Conservation (phyloP, 2,888 invertebrate genomes). For the Sepioteuthis lessoniana region DNA sequence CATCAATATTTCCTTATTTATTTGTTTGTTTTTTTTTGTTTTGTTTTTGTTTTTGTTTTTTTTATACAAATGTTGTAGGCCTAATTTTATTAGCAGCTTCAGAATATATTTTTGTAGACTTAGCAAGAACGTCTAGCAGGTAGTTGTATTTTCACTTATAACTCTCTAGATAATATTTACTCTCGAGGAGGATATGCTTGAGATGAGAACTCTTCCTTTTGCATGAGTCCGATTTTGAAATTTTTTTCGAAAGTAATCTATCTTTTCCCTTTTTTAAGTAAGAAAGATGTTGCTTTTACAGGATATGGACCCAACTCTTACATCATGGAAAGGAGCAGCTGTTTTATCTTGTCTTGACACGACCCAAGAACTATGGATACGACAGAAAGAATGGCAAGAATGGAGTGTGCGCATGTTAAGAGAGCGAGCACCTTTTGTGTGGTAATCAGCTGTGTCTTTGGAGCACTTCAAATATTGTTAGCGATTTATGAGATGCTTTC, state of each 20-base stretch:
- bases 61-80: too few species aligned
- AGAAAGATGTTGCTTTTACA: constrained; percentile 53
- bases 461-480: neutral
- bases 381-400: constrained; percentile 88
- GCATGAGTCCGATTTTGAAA: too few species aligned
- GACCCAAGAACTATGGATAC: constrained; percentile 93
- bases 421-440: constrained; percentile 89
- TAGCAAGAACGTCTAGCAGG: too few species aligned
- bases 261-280: neutral
- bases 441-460: constrained; percentile 67
- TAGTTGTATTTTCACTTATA: neutral
- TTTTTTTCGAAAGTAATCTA: too few species aligned
- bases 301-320: constrained; percentile 90
- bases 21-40: too few species aligned
- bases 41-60: too few species aligned
- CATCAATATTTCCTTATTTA: too few species aligned
- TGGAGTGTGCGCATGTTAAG: constrained; percentile 88
- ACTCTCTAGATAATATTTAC: too few species aligned
- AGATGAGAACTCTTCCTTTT: too few species aligned
- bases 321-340: constrained; percentile 93
- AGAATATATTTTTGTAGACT: too few species aligned
- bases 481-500: neutral
- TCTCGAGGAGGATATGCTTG: too few species aligned
- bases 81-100: too few species aligned
- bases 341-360: constrained; percentile 94